A percentile compares a stretch with the other conserved stretches of the same genome.
Conservation (phyloP, 64 coral and sea anemone genomes). For the Actinia equina region DNA sequence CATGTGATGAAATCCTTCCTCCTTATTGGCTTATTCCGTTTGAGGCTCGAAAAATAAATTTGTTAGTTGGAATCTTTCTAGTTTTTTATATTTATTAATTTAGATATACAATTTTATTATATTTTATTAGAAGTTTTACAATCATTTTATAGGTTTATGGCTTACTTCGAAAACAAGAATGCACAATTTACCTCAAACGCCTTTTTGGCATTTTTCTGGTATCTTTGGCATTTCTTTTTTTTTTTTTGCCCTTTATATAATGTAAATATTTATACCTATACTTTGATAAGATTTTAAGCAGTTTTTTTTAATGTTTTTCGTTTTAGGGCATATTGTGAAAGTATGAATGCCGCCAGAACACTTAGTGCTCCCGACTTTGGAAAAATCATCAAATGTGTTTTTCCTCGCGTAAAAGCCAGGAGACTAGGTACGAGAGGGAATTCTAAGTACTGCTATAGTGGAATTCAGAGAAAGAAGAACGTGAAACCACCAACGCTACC, state of each 20-base stretch:
- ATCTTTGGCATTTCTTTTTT: no score
- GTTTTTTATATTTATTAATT: no score
- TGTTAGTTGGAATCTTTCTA: not conserved
- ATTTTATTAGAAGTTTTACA: no score
- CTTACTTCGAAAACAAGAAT: no score
- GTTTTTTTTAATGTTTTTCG: not conserved
- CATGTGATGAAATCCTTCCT: not conserved
- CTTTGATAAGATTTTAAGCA: no score
- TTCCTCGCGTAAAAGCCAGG: conserved; percentile 95
- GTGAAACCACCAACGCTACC: conserved; percentile 92
- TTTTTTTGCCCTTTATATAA: no score
- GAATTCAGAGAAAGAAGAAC: conserved; percentile 97
- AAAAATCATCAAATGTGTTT: conserved; percentile 99
- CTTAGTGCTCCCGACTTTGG: conserved; percentile 98
- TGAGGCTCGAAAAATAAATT: not conserved
- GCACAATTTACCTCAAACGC: no score
- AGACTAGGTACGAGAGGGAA: conserved; percentile 95
- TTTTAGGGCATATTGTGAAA: conserved; percentile 92
- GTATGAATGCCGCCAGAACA: conserved; percentile 93
- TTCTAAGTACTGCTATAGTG: conserved; percentile 98
- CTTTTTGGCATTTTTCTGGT: no score
- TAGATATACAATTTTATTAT: no score
- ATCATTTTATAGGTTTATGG: no score
- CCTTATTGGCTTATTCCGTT: not conserved
- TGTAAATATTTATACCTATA: no score